Evolutionary conservation across 2,113 vertebrate species (phyloP).

Genomic region (Panthera tigris): DNA sequence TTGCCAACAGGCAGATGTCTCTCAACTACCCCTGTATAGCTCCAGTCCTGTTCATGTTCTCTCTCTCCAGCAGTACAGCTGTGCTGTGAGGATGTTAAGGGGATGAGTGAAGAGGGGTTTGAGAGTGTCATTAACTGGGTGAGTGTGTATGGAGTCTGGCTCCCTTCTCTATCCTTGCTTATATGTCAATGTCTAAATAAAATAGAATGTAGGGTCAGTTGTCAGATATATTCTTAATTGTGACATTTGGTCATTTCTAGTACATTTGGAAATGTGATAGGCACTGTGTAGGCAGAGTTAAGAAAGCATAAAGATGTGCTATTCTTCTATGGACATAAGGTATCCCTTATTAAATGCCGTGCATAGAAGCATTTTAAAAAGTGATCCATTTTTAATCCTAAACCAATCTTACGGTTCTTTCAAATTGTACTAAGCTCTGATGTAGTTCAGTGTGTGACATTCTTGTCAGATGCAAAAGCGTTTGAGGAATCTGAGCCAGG

Average conservation of each 20-base stretch:
- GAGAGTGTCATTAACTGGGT: conserved; percentile 60
- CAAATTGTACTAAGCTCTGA: neutral
- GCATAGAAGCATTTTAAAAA: neutral
- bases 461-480: conserved; percentile 9
- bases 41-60: conserved; percentile 53
- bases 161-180: conserved; percentile 57
- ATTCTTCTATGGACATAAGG: conserved; percentile 20
- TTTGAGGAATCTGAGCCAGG: conserved; percentile 5
- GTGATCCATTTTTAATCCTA: conserved; percentile 14
- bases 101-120: conserved; percentile 64
- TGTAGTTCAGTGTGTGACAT: neutral
- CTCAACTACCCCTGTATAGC: conserved; percentile 35
- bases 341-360: neutral
- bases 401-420: neutral
- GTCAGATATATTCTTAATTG: neutral
- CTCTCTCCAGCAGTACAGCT: conserved; percentile 55
- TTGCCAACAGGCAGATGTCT: conserved; percentile 61
- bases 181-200: conserved; percentile 38
- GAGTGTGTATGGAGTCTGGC: conserved; percentile 61
- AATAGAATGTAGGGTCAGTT: neutral
- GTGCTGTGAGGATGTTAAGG: conserved; percentile 63
- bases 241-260: neutral
- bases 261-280: neutral
- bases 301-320: neutral
- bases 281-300: conserved; percentile 4